Evolutionary conservation across 2,797 vertebrate species (phyloP).

Genomic region (Sternarchorhynchus goeldii): DNA sequence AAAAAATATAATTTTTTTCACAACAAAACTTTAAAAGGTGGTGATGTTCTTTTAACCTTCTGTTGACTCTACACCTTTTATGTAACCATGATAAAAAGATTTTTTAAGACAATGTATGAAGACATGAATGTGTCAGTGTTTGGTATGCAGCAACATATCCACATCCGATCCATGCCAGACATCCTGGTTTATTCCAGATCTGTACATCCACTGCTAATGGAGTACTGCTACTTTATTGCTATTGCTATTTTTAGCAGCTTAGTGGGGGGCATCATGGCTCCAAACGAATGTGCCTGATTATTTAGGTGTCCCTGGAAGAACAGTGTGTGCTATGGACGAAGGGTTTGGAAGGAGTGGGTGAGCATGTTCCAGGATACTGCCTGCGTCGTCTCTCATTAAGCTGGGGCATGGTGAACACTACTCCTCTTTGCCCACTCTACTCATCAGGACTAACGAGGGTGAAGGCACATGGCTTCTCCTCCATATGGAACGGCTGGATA

Average conservation of each 20-base stretch:
- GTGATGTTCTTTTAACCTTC: too few species aligned
- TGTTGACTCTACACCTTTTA: neutral
- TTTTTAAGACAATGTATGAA: slow-evolving; percentile 18
- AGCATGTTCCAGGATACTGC: slow-evolving; percentile 49
- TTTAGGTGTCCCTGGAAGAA: slow-evolving; percentile 34
- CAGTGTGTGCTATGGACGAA: slow-evolving; percentile 14
- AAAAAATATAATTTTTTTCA: too few species aligned
- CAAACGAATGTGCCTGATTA: slow-evolving; percentile 35
- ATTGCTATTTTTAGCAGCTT: slow-evolving; percentile 22
- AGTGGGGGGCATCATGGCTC: neutral
- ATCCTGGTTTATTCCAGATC: slow-evolving; percentile 9
- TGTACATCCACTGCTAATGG: slow-evolving; percentile 11
- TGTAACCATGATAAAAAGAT: neutral
- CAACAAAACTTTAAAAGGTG: too few species aligned
- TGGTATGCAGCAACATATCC: neutral
- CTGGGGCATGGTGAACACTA: slow-evolving; percentile 32
- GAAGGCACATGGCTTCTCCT: slow-evolving; percentile 37
- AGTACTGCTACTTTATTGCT: slow-evolving; percentile 6
- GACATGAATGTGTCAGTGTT: neutral
- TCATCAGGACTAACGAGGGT: slow-evolving; percentile 45
- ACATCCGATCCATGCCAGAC: neutral
- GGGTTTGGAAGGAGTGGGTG: slow-evolving; percentile 33
- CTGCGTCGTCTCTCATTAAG: slow-evolving; percentile 54
- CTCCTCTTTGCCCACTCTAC: slow-evolving; percentile 39
- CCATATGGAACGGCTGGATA: slow-evolving; percentile 36